These are phyloP conservation scores for Tanytarsus gracilentus DNA, from an alignment of 2,888 invertebrate genomes.

Conservation along the genomic window DNA sequence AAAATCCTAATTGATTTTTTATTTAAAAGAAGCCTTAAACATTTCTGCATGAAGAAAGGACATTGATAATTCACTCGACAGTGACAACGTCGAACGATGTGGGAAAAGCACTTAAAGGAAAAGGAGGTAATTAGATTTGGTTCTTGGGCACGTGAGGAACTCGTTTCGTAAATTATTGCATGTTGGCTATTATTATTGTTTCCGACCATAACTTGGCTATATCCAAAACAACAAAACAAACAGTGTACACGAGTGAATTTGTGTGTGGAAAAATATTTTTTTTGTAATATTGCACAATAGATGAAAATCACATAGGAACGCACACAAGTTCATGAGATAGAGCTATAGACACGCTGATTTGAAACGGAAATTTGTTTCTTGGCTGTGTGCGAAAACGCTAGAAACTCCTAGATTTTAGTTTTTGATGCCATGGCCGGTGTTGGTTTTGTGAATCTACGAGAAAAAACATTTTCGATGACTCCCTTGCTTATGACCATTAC, in stretches of 20 bases:
- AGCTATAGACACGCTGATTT: not conserved
- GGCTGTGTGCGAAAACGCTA: not conserved
- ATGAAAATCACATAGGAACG: not conserved
- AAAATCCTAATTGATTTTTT: slow-evolving; percentile 15
- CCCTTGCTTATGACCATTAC: not conserved
- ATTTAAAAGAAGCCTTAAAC: not conserved
- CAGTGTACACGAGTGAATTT: too few relatives aligned
- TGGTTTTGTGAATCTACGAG: too few relatives aligned
- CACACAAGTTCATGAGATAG: not conserved
- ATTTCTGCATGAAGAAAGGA: not conserved
- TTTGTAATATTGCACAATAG: slow-evolving; percentile 10
- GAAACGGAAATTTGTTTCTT: not conserved
- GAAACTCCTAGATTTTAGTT: slow-evolving; percentile 3
- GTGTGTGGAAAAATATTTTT: not conserved
- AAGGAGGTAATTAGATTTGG: slow-evolving; percentile 15
- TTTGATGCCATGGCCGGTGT: slow-evolving; percentile 8
- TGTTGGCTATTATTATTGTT: slow-evolving; percentile 5
- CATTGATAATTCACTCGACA: not conserved
- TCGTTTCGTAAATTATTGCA: slow-evolving; percentile 9
- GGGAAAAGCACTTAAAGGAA: not conserved
- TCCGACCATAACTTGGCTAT: slow-evolving; percentile 1
- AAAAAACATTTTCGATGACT: too few relatives aligned
- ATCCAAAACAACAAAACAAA: too few relatives aligned
- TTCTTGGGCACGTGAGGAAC: slow-evolving; percentile 9
- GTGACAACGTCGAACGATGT: not conserved